phyloP scores from a whole-genome alignment of 2,888 invertebrate genomes.

The Amblyjoppa proteus region DNA sequence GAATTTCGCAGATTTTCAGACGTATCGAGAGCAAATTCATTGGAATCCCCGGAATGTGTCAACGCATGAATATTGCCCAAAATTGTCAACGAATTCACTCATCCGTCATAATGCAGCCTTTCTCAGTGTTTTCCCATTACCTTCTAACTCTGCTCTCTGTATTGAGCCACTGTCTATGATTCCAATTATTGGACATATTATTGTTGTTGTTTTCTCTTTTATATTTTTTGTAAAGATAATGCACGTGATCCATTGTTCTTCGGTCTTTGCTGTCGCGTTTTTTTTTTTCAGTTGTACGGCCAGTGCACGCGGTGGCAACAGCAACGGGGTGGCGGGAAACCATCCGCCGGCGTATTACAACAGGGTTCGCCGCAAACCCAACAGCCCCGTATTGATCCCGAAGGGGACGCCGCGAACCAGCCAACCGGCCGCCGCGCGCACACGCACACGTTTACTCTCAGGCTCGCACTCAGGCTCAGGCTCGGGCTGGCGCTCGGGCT shows the following conservation, averaged over 20 bases:
- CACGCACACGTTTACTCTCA: slow-evolving; percentile 68
- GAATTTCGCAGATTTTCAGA: background rate
- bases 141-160: background rate
- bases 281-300: slow-evolving; percentile 68
- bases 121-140: background rate
- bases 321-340: slow-evolving; percentile 65
- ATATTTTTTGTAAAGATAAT: slow-evolving; percentile 14
- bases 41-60: background rate
- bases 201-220: background rate
- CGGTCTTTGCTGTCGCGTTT: slow-evolving; percentile 34
- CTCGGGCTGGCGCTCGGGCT: slow-evolving; percentile 46
- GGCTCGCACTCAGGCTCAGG: slow-evolving; percentile 74
- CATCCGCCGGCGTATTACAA: slow-evolving; percentile 79
- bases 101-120: background rate
- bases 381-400: slow-evolving; percentile 82
- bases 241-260: slow-evolving; percentile 61
- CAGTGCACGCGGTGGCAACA: slow-evolving; percentile 74
- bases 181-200: background rate
- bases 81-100: background rate
- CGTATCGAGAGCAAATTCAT: background rate
- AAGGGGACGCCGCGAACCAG: slow-evolving; percentile 73
- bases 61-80: background rate
- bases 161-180: no score
- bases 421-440: slow-evolving; percentile 76
- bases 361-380: slow-evolving; percentile 71